Base-by-base conservation (phyloP, 2,888 invertebrate genomes). In the Ormyrus nitidulus region DNA sequence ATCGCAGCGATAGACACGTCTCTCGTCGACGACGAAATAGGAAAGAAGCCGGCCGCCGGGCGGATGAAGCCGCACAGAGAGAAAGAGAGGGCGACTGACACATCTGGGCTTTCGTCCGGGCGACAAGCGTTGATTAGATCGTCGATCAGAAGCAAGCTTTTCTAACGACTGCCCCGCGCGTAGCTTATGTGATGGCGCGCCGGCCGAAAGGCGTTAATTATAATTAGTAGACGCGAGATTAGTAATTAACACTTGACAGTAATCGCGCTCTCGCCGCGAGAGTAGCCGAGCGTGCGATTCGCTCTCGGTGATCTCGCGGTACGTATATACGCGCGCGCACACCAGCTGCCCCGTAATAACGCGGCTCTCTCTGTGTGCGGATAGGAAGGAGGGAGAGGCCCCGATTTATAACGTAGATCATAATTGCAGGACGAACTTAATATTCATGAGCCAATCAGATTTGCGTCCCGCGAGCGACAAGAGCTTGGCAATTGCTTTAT, bases 381-480 rank as follows among this genome's bases (percentile, higher is more conserved):
- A 34, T 19, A 8, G 61, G 13, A 19, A 84, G 84, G 85, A 83
- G 84, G 83, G 85, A 84, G 85, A 84, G 84, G 83, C 84, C 83
- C 89, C 89, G 90, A 90, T 90, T 90, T 90, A 90, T 89, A 90
- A 89, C 89, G 89, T 89, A 88, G 90, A 90, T 90, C 89, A 90
- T 90, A 89, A 90, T 90, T 90, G 89, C 89, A 85, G 88, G 86
- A 86, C 88, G 89, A 89, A 89, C 90, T 90, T 90, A 90, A 90
- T 90, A 90, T 90, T 90, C 90, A 90, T 90, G 90, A 90, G 89
- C 89, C 90, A 90, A 90, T 90, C 90, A 89, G 89, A 90, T 90
- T 89, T 88, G 88, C 88, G 85, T 87, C 87, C 85, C 86, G 85
- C 86, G 86, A 84, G 87, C 88, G 88, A 88, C 87, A 83, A 85